These are phyloP conservation scores for Oryzias sinensis DNA, from an alignment of 2,797 vertebrate species.

Conservation along the genomic window DNA sequence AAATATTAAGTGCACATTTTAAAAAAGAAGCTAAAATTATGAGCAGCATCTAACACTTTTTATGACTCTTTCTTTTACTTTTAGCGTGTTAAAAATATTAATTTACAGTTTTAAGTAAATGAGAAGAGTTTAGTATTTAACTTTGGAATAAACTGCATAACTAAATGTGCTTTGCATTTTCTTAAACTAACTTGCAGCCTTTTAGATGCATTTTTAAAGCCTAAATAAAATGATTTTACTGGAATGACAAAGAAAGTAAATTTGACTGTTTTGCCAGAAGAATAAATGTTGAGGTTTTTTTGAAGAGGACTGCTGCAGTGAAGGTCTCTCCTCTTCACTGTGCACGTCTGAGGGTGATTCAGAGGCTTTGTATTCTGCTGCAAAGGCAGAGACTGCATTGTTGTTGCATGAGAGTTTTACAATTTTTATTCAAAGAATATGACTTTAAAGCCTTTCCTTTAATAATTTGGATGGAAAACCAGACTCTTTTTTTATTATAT, in stretches of 20 bases:
- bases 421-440: slow-evolving; percentile 16
- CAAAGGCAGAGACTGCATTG: slow-evolving; percentile 2
- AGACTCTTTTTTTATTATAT: slow-evolving; percentile 3
- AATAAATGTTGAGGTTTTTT: too few species aligned
- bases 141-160: too few species aligned
- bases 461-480: slow-evolving; percentile 15
- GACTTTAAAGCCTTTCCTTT: slow-evolving; percentile 18
- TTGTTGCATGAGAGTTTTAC: neutral
- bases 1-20: slow-evolving; percentile 5
- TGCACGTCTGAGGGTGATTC: neutral
- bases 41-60: neutral
- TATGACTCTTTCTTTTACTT: neutral
- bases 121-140: too few species aligned
- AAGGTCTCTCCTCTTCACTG: neutral
- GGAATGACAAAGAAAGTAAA: neutral
- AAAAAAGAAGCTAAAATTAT: slow-evolving; percentile 1
- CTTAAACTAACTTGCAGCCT: neutral
- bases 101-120: neutral
- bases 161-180: neutral
- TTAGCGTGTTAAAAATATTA: neutral
- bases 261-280: neutral
- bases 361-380: slow-evolving; percentile 15
- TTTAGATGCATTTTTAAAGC: neutral
- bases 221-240: neutral
- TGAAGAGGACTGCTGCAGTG: too few species aligned